phyloP scores from a whole-genome alignment of 2,888 invertebrate species.

The Heliothis peltigera region DNA sequence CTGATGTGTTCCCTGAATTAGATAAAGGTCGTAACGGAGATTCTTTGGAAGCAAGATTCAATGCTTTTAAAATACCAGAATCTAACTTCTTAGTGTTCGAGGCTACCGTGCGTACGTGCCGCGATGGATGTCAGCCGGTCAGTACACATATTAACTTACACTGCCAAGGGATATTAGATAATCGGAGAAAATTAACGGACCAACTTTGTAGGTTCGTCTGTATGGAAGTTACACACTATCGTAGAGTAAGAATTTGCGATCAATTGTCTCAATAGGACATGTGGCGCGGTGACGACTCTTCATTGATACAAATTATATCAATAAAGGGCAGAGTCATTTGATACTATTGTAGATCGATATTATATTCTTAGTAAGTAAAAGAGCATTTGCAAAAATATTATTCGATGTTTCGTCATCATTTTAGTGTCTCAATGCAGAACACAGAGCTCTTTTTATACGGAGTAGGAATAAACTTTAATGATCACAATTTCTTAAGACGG shows the following conservation, averaged over 20 bases:
- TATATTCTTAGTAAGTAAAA: neutral
- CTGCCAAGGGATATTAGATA: neutral
- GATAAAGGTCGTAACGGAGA: conserved; percentile 96
- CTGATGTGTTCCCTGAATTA: conserved; percentile 97
- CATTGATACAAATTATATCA: conserved; percentile 27
- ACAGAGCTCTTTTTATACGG: no score
- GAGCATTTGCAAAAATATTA: no score
- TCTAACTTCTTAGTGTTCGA: conserved; percentile 98
- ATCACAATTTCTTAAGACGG: no score
- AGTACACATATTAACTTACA: conserved; percentile 60
- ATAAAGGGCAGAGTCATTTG: conserved; percentile 14
- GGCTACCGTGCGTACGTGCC: conserved; percentile 96
- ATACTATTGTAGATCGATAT: neutral
- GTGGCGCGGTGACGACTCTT: conserved; percentile 19
- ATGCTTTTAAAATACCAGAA: conserved; percentile 98
- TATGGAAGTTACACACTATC: neutral
- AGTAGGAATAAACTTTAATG: no score
- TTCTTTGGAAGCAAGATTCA: conserved; percentile 96
- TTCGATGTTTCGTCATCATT: no score
- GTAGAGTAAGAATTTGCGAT: conserved; percentile 9
- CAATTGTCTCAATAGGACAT: conserved; percentile 22
- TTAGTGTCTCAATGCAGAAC: no score
- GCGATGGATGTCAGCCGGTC: conserved; percentile 96
- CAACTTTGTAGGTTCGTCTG: neutral
- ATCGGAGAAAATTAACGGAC: neutral